Evolutionary conservation across 2,888 invertebrate genomes (phyloP).

Genomic region (Pandemis corylana): DNA sequence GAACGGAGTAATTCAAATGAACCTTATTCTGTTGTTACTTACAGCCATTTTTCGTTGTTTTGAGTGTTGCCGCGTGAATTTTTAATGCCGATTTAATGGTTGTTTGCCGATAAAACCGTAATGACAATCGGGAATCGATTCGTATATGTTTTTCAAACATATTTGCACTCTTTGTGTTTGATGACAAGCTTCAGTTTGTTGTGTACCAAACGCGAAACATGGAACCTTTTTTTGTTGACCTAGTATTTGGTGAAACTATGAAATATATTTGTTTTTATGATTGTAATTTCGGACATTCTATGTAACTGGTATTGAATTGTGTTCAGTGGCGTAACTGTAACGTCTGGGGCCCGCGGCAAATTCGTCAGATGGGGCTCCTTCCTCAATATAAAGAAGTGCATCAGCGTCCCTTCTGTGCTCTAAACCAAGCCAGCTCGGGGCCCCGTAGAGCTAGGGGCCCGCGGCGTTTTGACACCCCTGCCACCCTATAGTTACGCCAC

Average conservation of each 20-base stretch:
- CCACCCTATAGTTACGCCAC: no score
- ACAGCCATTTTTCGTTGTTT: not conserved
- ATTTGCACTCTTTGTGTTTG: not conserved
- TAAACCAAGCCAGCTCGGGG: no score
- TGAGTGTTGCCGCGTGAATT: not conserved
- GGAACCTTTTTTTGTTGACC: not conserved
- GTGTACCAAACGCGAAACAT: not conserved
- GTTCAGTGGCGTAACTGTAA: no score
- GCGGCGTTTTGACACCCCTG: no score
- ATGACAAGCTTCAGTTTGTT: not conserved
- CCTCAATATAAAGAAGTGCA: no score
- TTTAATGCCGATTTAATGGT: slow-evolving; percentile 13
- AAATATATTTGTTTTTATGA: not conserved
- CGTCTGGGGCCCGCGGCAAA: no score
- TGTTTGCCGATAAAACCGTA: slow-evolving; percentile 19
- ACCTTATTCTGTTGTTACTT: not conserved
- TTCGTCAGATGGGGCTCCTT: no score
- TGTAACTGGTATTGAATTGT: no score
- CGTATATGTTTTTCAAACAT: not conserved
- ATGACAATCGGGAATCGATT: slow-evolving; percentile 3
- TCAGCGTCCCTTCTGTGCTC: no score
- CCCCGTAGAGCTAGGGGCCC: no score
- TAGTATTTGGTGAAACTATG: not conserved
- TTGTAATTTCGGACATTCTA: not conserved
- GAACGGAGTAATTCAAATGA: not conserved